Base-by-base conservation (phyloP, 2,797 vertebrate genomes). In the Pipistrellus pygmaeus region DNA sequence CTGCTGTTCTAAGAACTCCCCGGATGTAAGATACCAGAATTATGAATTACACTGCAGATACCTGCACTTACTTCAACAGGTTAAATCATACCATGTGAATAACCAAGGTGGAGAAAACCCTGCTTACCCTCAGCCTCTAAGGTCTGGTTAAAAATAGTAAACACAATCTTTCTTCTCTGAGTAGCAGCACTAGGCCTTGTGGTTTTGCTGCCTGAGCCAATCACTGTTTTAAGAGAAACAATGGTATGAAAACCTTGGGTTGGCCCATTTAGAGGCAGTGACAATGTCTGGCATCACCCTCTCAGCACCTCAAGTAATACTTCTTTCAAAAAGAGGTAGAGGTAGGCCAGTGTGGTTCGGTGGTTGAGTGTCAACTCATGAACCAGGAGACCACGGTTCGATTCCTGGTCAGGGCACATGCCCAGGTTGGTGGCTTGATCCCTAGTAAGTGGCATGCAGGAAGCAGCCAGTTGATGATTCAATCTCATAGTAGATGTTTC, bases 111-210 rank as follows among this genome's bases (percentile, higher is more conserved):
- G 87, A 60, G 62, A 48, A 82, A 92, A 90, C 2, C 23, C 38
- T 82, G 20, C 64, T 93, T 71, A 64, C 4, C 35, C 30, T 71
- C 38, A 35, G 35, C 86, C 76, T 81, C 82, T 57, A 48, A 87
- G 32, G 35, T 32, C 44, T 84, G 17, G 44, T 80, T 82, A 18
- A 88, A 91, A 93, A 94, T 1, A 85, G 53, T 27, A 83, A 91
- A 57, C 23, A 57, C 41, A 48, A 6, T 69, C 6, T 85, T 85
- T 68, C 68, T 84, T 77, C 57, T 93, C 48, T 35, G 53, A 93
- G 30, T 32, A 90, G 25, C 5, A 86, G 41, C 9, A 11, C 8
- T 5, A 57, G 53, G 77, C 20, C 11, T 87, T 86, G 53, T 3
- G 2, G n/a, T 41, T 93, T 75, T 73, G 51, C 2, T 80, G 53